Evolutionary conservation across 1,140 invertebrate species (phyloP).

Genomic region (Pristionchus pacificus): DNA sequence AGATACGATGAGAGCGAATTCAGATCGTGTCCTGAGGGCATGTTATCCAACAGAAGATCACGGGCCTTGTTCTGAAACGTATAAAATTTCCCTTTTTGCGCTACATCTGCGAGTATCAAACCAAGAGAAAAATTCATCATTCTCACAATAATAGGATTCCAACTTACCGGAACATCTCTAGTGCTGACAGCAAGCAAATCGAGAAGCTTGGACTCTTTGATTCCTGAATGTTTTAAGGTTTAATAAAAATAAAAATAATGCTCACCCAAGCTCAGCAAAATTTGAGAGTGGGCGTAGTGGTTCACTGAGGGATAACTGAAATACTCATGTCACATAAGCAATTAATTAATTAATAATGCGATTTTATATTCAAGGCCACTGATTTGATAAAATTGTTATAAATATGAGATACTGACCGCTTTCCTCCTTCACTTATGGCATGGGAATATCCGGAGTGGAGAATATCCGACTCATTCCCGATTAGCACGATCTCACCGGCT

Average conservation of each 20-base stretch:
- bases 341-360: not conserved
- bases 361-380: not conserved
- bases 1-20: slow-evolving; percentile 46
- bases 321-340: not conserved
- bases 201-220: slow-evolving; percentile 43
- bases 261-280: too few species aligned
- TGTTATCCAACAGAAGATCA: slow-evolving; percentile 51
- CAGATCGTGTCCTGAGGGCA: slow-evolving; percentile 49
- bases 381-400: slow-evolving; percentile 9
- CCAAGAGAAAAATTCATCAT: too few species aligned
- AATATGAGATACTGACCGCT: slow-evolving; percentile 38
- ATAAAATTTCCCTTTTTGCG: not conserved
- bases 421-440: slow-evolving; percentile 49
- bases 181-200: slow-evolving; percentile 51
- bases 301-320: slow-evolving; percentile 51
- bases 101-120: too few species aligned
- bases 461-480: slow-evolving; percentile 54
- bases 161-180: slow-evolving; percentile 38
- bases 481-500: slow-evolving; percentile 43
- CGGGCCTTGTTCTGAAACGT: slow-evolving; percentile 21
- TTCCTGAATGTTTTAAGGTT: slow-evolving; percentile 35
- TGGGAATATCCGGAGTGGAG: slow-evolving; percentile 48
- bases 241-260: too few species aligned
- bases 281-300: slow-evolving; percentile 53
- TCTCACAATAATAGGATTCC: too few species aligned